These are phyloP conservation scores for Monopterus albus DNA, from an alignment of 2,113 vertebrate species.

Conservation along the genomic window DNA sequence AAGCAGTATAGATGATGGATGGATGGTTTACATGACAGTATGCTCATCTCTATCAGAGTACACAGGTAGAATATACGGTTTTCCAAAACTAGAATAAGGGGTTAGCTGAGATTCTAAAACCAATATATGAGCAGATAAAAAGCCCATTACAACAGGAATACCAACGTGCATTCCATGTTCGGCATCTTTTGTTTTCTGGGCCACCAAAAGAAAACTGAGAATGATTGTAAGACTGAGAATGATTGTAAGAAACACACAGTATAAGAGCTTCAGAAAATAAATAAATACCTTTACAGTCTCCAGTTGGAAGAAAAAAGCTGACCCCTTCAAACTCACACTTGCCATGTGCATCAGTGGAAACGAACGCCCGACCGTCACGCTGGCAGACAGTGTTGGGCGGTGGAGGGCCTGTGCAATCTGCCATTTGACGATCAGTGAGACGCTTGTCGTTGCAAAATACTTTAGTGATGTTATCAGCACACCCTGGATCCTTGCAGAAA, in stretches of 20 bases:
- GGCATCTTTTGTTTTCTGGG: too few relatives aligned
- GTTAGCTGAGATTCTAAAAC: too few relatives aligned
- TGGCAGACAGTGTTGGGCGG: not conserved
- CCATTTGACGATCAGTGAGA: fast-evolving
- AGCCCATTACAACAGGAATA: too few relatives aligned
- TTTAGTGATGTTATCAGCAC: not conserved
- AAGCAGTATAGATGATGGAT: too few relatives aligned
- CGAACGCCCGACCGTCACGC: not conserved
- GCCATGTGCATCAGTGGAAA: fast-evolving
- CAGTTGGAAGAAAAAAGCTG: fast-evolving
- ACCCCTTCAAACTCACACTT: conserved; percentile 8
- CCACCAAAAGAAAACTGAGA: too few relatives aligned
- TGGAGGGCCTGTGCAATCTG: conserved; percentile 11
- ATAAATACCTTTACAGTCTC: conserved; percentile 28
- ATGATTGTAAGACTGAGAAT: too few relatives aligned
- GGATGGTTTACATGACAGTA: too few relatives aligned
- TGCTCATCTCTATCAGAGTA: too few relatives aligned
- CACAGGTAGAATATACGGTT: too few relatives aligned
- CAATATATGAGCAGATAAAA: too few relatives aligned
- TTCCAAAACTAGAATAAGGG: too few relatives aligned
- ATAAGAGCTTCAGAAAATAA: not conserved
- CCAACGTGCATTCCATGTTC: too few relatives aligned
- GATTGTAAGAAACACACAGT: not conserved
- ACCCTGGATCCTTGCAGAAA: conserved; percentile 12
- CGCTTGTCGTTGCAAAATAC: not conserved